A percentile compares a stretch with the other conserved stretches of the same genome.
Evolutionary conservation across 2,888 invertebrate species (phyloP).

Genomic region (Zele albiditarsus): DNA sequence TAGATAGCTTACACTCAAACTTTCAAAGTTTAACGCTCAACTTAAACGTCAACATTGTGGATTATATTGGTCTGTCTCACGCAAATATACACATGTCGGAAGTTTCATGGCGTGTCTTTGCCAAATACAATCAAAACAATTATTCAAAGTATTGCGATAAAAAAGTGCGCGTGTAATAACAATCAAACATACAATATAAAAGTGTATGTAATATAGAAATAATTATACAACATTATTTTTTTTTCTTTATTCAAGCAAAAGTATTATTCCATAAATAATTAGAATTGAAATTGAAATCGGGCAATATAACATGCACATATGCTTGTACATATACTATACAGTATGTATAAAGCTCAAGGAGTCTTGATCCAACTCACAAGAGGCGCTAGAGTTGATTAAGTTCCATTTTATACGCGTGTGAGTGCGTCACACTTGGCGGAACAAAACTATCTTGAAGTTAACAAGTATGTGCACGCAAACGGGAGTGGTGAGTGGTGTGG

Average conservation of each 20-base stretch:
- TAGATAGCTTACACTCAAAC: not conserved
- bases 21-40: not conserved
- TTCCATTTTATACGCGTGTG: not conserved
- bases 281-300: not conserved
- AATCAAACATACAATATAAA: not conserved
- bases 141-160: conserved; percentile 13
- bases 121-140: conserved; percentile 28
- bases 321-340: not conserved
- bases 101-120: conserved; percentile 22
- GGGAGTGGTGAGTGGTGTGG: conserved; percentile 36
- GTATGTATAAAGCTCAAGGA: not conserved
- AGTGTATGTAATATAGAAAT: not conserved
- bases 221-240: not conserved
- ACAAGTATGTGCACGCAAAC: conserved; percentile 3
- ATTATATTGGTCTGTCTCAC: conserved; percentile 8
- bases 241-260: not conserved
- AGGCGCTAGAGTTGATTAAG: conserved; percentile 15
- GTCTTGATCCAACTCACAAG: not conserved
- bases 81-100: not conserved
- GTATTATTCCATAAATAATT: not conserved
- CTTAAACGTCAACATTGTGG: not conserved
- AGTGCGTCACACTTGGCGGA: conserved; percentile 5
- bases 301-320: not conserved
- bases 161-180: conserved; percentile 49
- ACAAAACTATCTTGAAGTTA: conserved; percentile 23